Evolutionary conservation across 2,797 vertebrate genomes (phyloP).

Genomic region (Argyrosomus regius): DNA sequence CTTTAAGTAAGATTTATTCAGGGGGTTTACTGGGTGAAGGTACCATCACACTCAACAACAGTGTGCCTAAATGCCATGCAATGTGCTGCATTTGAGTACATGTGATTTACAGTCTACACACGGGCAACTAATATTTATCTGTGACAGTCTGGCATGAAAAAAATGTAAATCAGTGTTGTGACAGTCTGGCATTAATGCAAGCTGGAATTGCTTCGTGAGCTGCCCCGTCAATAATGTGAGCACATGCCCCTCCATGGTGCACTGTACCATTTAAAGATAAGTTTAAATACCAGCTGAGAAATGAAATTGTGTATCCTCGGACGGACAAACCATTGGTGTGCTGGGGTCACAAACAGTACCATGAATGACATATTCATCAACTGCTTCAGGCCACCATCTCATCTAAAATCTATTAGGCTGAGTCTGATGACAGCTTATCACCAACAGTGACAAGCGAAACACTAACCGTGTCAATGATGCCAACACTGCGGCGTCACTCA

Average conservation of each 20-base stretch:
- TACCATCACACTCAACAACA: no score
- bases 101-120: neutral
- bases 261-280: neutral
- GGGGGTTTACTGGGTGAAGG: no score
- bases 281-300: conserved; percentile 13
- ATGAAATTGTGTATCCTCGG: neutral
- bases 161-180: neutral
- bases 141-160: neutral
- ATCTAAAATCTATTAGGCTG: conserved; percentile 70
- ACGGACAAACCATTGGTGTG: conserved; percentile 10
- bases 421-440: conserved; percentile 69
- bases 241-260: neutral
- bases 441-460: conserved; percentile 70
- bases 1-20: no score
- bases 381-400: conserved; percentile 32
- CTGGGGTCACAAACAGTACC: conserved; percentile 33
- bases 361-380: conserved; percentile 58
- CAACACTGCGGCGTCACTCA: conserved; percentile 11
- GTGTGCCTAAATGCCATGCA: no score
- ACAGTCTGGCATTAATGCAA: neutral
- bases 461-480: conserved; percentile 64
- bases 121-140: neutral
- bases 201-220: neutral
- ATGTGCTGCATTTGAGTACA: neutral
- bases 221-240: neutral